These are phyloP conservation scores for Drosophila basisetae DNA, from an alignment of 2,888 invertebrate species.

Conservation along the genomic window DNA sequence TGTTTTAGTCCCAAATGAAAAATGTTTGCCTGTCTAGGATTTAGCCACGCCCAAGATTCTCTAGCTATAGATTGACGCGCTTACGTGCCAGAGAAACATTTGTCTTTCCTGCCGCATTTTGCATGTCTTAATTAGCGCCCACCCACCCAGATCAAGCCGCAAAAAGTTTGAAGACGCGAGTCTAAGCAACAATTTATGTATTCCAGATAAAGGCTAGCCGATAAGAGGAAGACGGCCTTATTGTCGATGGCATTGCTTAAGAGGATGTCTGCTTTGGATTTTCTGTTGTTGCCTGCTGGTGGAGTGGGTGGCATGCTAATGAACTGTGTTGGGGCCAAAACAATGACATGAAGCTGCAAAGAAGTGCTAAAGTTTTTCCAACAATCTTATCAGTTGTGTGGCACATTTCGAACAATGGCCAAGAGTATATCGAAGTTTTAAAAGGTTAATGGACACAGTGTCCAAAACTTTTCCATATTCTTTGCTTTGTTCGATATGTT, in stretches of 20 bases:
- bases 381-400: constrained; percentile 50
- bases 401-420: constrained; percentile 44
- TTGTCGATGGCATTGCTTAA: constrained; percentile 34
- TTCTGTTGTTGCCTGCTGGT: constrained; percentile 9
- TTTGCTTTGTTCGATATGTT: constrained; percentile 9
- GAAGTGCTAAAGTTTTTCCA: constrained; percentile 49
- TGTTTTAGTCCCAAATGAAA: constrained; percentile 32
- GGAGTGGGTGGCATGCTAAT: constrained; percentile 55
- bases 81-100: constrained; percentile 79
- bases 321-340: constrained; percentile 53
- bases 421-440: constrained; percentile 25
- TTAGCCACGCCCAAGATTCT: constrained; percentile 14
- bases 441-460: constrained; percentile 46
- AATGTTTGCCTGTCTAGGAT: constrained; percentile 38
- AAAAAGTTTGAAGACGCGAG: constrained; percentile 58
- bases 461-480: constrained; percentile 34
- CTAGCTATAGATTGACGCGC: constrained; percentile 62
- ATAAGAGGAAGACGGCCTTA: constrained; percentile 51
- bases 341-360: constrained; percentile 46
- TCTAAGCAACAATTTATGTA: constrained; percentile 72
- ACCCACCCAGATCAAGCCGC: constrained; percentile 23
- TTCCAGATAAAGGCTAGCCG: constrained; percentile 66
- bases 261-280: constrained; percentile 40
- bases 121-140: constrained; percentile 82
- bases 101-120: constrained; percentile 74